Conservation (phyloP, 2,113 vertebrate genomes). For the Ictalurus punctatus region DNA sequence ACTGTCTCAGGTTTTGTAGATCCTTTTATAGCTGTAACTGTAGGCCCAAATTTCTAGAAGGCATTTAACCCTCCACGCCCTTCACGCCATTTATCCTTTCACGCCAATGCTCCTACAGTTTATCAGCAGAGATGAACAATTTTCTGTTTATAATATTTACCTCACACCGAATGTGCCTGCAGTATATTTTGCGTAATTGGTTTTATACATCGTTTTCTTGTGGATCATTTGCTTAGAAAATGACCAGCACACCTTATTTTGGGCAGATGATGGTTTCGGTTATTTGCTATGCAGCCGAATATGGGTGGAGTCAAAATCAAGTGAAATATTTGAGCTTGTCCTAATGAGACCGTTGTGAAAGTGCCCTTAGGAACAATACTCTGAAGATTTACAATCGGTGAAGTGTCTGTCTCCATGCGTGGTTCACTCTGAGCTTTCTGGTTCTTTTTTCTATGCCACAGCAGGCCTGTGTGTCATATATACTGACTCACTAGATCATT, state of each 20-base stretch:
- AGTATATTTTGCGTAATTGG: background rate
- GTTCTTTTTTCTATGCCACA: background rate
- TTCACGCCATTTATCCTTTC: background rate
- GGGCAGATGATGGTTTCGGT: background rate
- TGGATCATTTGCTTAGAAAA: too few relatives aligned
- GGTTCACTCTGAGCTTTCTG: background rate
- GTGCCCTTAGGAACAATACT: background rate
- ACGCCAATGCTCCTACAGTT: background rate
- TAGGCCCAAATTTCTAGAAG: background rate
- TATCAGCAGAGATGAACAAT: background rate
- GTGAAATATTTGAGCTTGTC: background rate
- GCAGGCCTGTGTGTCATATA: background rate
- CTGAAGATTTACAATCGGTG: background rate
- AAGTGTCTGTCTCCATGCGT: background rate
- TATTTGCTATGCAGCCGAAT: background rate
- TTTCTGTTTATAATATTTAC: background rate
- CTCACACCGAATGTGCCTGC: background rate
- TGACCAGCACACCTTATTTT: background rate
- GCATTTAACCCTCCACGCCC: background rate
- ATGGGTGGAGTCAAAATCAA: background rate
- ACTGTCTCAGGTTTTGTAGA: background rate
- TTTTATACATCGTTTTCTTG: background rate
- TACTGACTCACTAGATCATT: conserved; percentile 5
- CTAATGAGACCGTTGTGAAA: background rate
- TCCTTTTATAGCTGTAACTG: background rate